These are phyloP conservation scores for Prunella fulvescens DNA, from an alignment of 2,113 vertebrate species.

Conservation along the genomic window DNA sequence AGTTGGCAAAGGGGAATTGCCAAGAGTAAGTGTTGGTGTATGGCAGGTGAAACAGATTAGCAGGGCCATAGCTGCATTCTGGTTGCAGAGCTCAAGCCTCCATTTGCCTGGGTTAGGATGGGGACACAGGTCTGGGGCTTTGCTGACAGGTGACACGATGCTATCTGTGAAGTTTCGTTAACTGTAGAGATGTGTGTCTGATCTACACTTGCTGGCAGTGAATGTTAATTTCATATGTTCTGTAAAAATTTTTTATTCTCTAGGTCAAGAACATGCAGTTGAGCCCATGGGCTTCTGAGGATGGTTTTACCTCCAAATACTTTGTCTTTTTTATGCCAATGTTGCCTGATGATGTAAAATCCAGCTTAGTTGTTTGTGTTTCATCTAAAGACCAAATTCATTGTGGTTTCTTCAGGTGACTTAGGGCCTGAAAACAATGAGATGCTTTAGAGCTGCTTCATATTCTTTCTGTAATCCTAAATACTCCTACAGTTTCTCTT, in stretches of 20 bases:
- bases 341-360: not conserved
- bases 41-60: not conserved
- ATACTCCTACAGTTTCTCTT: not conserved
- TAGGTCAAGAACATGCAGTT: not conserved
- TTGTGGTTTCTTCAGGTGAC: not conserved
- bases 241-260: not conserved
- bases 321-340: not conserved
- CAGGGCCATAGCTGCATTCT: not conserved
- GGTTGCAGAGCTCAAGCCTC: not conserved
- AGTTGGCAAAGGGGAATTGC: not conserved
- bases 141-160: not conserved
- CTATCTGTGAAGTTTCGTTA: not conserved
- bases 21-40: fast-evolving
- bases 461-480: not conserved
- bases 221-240: not conserved
- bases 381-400: not conserved
- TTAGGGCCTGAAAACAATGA: not conserved
- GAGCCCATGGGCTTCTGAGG: not conserved
- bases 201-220: not conserved
- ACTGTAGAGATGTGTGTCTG: not conserved
- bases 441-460: not conserved
- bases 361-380: not conserved
- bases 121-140: not conserved
- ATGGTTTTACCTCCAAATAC: not conserved
- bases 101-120: not conserved